Conservation (phyloP, 2,113 vertebrate genomes). For the Dipodomys spectabilis region DNA sequence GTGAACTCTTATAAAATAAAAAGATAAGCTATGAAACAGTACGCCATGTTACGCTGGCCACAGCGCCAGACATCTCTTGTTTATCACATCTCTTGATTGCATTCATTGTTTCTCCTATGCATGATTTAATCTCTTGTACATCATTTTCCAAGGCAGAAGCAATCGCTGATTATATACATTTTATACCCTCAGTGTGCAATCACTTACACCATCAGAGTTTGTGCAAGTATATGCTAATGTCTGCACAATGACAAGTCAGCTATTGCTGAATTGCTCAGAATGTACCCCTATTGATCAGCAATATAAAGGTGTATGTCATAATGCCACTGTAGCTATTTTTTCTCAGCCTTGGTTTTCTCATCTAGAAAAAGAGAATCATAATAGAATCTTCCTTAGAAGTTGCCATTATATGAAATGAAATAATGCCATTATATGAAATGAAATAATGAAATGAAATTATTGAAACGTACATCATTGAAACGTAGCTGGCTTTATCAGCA, state of each 20-base stretch:
- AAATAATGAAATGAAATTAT: too few relatives aligned
- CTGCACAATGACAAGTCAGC: background rate
- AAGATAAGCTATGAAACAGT: background rate
- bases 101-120: background rate
- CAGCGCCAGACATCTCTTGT: background rate
- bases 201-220: background rate
- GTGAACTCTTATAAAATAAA: background rate
- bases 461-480: too few relatives aligned
- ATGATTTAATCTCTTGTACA: background rate
- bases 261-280: background rate
- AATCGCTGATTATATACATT: background rate
- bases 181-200: background rate
- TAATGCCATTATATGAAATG: background rate
- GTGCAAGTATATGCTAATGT: background rate
- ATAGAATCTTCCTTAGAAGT: background rate
- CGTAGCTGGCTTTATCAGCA: background rate
- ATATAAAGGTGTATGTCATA: background rate
- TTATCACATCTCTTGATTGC: background rate
- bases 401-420: background rate
- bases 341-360: background rate
- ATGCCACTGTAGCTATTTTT: background rate
- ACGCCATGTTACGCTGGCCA: background rate
- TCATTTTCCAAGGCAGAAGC: background rate
- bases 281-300: background rate
- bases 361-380: background rate